Conservation (phyloP, 1,140 invertebrate species). For the Lutraria rhynchaena region DNA sequence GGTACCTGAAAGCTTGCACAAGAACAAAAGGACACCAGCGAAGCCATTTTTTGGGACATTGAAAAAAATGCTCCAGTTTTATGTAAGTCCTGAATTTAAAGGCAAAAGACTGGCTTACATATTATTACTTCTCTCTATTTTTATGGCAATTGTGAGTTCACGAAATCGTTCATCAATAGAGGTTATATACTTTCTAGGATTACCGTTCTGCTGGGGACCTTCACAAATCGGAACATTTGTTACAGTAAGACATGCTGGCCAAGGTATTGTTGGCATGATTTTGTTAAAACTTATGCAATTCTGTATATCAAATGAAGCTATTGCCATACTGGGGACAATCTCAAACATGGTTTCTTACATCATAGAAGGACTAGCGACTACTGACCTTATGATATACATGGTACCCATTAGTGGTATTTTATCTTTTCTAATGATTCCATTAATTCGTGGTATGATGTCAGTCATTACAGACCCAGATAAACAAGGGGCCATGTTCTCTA, state of each 20-base stretch:
- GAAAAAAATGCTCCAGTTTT: background rate
- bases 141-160: background rate
- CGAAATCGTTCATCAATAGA: background rate
- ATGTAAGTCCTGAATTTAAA: constrained; percentile 6
- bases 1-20: constrained; percentile 2
- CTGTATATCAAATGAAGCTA: constrained; percentile 11
- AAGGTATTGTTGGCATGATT: background rate
- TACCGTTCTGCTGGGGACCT: constrained; percentile 16
- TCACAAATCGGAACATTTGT: constrained; percentile 11
- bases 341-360: background rate
- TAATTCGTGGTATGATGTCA: constrained; percentile 23
- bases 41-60: background rate
- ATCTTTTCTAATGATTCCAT: constrained; percentile 16
- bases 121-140: constrained; percentile 4
- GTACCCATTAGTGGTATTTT: background rate
- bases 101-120: constrained; percentile 12
- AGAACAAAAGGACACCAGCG: background rate
- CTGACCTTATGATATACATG: background rate
- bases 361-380: constrained; percentile 10
- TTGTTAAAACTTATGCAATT: background rate
- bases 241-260: constrained; percentile 4
- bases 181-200: constrained; percentile 12
- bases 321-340: background rate
- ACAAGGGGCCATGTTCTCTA: constrained; percentile 19
- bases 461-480: constrained; percentile 14